Percentiles rank a stretch among this genome's conserved stretches.
These are phyloP conservation scores for Solen grandis DNA, from an alignment of 1,140 invertebrate genomes.

Conservation along the genomic window DNA sequence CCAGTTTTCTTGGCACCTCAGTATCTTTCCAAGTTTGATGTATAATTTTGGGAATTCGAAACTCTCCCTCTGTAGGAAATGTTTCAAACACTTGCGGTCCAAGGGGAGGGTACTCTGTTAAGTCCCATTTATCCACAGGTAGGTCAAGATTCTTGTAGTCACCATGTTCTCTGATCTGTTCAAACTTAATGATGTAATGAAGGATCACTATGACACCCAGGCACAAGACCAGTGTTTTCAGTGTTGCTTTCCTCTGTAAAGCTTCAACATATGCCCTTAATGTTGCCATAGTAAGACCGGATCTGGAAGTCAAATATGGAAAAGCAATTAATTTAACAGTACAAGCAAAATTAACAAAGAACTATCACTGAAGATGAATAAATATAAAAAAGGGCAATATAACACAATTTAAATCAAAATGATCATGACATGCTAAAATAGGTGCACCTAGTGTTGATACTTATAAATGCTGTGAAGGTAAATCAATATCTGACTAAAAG, in stretches of 20 bases:
- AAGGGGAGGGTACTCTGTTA: constrained; percentile 30
- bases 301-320: too few species aligned
- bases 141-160: constrained; percentile 66
- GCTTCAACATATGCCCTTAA: constrained; percentile 27
- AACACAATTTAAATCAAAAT: too few species aligned
- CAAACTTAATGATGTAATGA: constrained; percentile 70
- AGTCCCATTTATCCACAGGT: constrained; percentile 55
- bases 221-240: constrained; percentile 55
- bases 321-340: too few species aligned
- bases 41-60: constrained; percentile 75
- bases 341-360: too few species aligned
- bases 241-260: constrained; percentile 30
- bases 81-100: constrained; percentile 55
- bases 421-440: too few species aligned
- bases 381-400: too few species aligned
- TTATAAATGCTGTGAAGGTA: too few species aligned
- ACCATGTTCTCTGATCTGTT: constrained; percentile 67
- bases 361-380: too few species aligned
- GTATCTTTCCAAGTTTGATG: constrained; percentile 78
- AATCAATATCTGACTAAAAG: too few species aligned
- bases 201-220: constrained; percentile 52
- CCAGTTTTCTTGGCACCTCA: constrained; percentile 71
- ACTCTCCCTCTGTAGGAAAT: constrained; percentile 60
- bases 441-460: too few species aligned
- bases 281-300: constrained; percentile 11